These are phyloP conservation scores for Peribatodes rhomboidaria DNA, from an alignment of 2,888 invertebrate species.

Conservation along the genomic window DNA sequence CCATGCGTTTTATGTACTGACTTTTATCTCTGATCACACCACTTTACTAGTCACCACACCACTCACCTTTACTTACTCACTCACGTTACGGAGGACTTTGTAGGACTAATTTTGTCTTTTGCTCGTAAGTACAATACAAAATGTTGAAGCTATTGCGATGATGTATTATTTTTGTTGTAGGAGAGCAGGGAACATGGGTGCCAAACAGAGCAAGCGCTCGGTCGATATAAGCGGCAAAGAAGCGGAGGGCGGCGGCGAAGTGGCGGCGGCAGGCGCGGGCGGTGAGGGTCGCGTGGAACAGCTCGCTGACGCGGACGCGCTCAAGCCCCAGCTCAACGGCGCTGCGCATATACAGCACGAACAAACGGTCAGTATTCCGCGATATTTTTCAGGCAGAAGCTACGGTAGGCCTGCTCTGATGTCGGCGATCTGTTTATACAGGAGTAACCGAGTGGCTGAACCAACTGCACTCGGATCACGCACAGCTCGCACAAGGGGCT, in stretches of 20 bases:
- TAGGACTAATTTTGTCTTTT: too few relatives aligned
- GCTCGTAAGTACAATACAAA: too few relatives aligned
- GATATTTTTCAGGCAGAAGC: background rate
- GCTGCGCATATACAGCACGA: constrained; percentile 88
- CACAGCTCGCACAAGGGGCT: too few relatives aligned
- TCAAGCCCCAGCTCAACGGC: constrained; percentile 91
- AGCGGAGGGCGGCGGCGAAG: constrained; percentile 87
- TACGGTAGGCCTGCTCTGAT: too few relatives aligned
- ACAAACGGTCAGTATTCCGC: constrained; percentile 76
- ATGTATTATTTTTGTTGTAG: constrained; percentile 44
- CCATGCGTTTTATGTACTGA: constrained; percentile 8
- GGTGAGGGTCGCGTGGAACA: constrained; percentile 91
- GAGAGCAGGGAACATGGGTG: constrained; percentile 89
- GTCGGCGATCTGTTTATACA: too few relatives aligned
- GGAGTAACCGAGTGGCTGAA: too few relatives aligned
- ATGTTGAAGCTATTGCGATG: background rate
- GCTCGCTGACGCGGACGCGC: constrained; percentile 91
- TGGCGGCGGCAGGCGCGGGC: constrained; percentile 86
- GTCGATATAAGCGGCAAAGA: constrained; percentile 93
- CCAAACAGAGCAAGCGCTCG: constrained; percentile 95
- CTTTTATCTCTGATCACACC: background rate
- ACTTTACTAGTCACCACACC: background rate
- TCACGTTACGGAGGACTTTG: too few relatives aligned
- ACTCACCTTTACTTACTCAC: too few relatives aligned
- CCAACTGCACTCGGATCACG: too few relatives aligned